Percentiles rank a stretch among this genome's conserved stretches.
Conservation (phyloP, 2,113 vertebrate species). For the pig (Sus scrofa) region DNA sequence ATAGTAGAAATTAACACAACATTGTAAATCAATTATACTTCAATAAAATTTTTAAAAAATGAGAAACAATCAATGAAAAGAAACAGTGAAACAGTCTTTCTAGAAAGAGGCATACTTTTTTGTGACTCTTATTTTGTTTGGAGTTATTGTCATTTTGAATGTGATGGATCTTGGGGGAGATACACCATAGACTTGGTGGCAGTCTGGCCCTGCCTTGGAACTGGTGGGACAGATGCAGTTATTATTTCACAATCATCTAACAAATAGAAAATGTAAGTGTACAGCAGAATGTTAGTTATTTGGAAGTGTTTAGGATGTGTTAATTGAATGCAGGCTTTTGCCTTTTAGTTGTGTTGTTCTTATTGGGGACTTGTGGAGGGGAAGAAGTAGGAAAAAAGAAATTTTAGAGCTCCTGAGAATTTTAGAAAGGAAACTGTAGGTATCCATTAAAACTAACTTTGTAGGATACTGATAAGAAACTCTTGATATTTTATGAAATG, state of each 20-base stretch:
- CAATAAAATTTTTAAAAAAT: too few relatives aligned
- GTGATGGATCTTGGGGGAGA: background rate
- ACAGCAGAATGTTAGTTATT: background rate
- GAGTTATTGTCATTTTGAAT: background rate
- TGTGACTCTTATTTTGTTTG: background rate
- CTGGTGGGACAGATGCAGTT: background rate
- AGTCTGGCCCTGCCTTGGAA: background rate
- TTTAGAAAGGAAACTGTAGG: conserved; percentile 1
- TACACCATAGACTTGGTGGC: background rate
- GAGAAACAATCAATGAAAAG: background rate
- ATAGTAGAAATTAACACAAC: too few relatives aligned
- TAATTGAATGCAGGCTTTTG: background rate
- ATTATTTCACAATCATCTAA: background rate
- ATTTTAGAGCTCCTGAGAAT: background rate
- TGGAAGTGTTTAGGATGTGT: background rate
- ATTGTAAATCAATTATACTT: too few relatives aligned
- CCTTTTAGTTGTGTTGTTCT: background rate
- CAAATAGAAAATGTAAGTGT: background rate
- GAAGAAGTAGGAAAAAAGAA: background rate
- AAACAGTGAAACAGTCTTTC: background rate
- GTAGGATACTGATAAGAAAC: background rate
- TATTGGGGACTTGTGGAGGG: background rate
- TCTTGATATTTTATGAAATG: background rate
- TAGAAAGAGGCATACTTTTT: background rate
- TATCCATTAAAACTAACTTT: conserved; percentile 1